These are phyloP conservation scores for Apamea sordens DNA, from an alignment of 2,888 invertebrate genomes.

Conservation along the genomic window DNA sequence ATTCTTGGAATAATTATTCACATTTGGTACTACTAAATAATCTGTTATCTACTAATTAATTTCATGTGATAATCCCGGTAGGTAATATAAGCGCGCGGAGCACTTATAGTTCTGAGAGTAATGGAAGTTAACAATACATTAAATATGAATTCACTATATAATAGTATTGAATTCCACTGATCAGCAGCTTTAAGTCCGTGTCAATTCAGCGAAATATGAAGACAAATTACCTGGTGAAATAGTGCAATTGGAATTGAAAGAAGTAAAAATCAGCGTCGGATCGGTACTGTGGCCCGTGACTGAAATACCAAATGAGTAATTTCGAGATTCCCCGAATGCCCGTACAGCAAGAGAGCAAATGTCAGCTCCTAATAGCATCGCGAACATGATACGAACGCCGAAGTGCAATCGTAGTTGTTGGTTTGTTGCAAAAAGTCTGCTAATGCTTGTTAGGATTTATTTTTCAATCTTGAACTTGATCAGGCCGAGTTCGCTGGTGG, in stretches of 20 bases:
- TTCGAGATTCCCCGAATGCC: conserved; percentile 88
- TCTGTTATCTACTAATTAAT: too few relatives aligned
- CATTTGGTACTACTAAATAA: neutral
- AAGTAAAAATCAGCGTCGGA: conserved; percentile 89
- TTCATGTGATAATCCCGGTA: neutral
- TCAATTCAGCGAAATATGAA: conserved; percentile 76
- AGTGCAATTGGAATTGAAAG: conserved; percentile 88
- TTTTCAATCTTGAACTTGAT: conserved; percentile 63
- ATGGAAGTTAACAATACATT: conserved; percentile 23
- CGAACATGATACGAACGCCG: conserved; percentile 82
- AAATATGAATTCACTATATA: conserved; percentile 29
- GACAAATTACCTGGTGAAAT: conserved; percentile 87
- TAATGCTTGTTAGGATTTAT: conserved; percentile 67
- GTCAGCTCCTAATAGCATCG: conserved; percentile 88
- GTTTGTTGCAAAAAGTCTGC: conserved; percentile 75
- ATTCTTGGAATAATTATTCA: neutral
- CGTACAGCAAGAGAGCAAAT: conserved; percentile 83
- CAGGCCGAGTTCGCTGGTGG: conserved; percentile 36
- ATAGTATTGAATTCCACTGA: conserved; percentile 41
- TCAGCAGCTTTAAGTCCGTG: conserved; percentile 39
- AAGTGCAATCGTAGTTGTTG: conserved; percentile 82
- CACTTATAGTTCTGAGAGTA: neutral
- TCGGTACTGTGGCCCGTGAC: conserved; percentile 85
- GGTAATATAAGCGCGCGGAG: neutral
- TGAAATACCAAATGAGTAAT: conserved; percentile 89